These are phyloP conservation scores for Serrognathus titanus DNA, from an alignment of 2,888 invertebrate genomes.

Conservation along the genomic window DNA sequence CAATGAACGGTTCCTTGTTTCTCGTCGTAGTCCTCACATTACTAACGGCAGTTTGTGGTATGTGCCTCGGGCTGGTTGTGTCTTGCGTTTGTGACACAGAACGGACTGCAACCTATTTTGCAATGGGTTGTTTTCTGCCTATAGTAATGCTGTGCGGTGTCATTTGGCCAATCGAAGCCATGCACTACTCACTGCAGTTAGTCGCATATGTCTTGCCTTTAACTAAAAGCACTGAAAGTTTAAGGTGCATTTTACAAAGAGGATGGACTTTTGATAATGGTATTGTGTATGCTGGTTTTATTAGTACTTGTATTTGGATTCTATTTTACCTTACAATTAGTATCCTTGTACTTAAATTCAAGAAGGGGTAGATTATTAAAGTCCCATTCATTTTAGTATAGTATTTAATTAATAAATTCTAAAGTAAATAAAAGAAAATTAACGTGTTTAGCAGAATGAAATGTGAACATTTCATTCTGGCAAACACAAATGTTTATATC, in stretches of 20 bases:
- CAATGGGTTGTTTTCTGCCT: conserved; percentile 81
- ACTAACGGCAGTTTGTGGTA: conserved; percentile 85
- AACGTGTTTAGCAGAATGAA: too few species aligned
- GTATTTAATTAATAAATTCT: too few species aligned
- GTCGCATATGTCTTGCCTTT: conserved; percentile 76
- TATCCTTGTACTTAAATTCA: conserved; percentile 75
- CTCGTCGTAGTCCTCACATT: conserved; percentile 74
- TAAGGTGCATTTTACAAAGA: conserved; percentile 78
- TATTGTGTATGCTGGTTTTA: conserved; percentile 76
- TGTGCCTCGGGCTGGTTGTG: conserved; percentile 88
- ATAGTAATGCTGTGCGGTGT: conserved; percentile 85
- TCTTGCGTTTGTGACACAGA: conserved; percentile 78
- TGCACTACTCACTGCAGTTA: conserved; percentile 64
- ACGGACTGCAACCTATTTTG: conserved; percentile 79
- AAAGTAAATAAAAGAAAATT: too few species aligned
- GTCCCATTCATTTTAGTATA: too few species aligned
- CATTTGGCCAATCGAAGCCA: conserved; percentile 93
- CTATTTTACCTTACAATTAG: conserved; percentile 69
- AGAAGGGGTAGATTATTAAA: conserved; percentile 51
- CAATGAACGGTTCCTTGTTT: conserved; percentile 70
- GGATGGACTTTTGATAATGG: conserved; percentile 75
- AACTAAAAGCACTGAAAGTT: conserved; percentile 83
- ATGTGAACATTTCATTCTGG: too few species aligned
- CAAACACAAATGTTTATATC: too few species aligned
- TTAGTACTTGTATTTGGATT: conserved; percentile 78